phyloP scores from a whole-genome alignment of 2,797 vertebrate species.

The Bradypodion pumilum region DNA sequence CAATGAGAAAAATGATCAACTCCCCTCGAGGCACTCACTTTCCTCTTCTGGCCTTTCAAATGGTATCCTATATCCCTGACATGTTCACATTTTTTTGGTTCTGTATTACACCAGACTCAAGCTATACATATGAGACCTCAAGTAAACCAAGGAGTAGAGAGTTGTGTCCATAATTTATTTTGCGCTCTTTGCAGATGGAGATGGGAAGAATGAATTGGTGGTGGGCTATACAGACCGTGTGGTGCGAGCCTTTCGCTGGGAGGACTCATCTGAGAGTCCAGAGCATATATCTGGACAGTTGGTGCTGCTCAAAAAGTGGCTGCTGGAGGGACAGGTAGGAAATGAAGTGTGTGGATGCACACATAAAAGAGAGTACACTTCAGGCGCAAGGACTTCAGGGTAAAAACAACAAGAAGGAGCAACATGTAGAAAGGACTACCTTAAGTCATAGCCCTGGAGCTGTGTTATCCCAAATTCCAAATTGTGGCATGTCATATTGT shows the following conservation, averaged over 20 bases:
- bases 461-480: background rate
- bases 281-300: constrained; percentile 86
- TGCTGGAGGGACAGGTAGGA: constrained; percentile 94
- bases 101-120: background rate
- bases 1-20: background rate
- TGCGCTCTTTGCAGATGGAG: constrained; percentile 82
- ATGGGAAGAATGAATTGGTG: constrained; percentile 90
- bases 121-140: no score
- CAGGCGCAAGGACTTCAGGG: background rate
- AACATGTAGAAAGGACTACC: background rate
- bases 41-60: background rate
- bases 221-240: constrained; percentile 97
- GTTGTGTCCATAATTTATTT: background rate
- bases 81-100: background rate
- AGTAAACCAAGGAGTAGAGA: background rate
- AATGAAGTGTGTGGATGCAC: background rate
- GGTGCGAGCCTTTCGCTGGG: constrained; percentile 96
- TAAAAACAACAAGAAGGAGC: background rate
- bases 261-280: constrained; percentile 80
- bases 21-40: background rate
- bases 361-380: background rate
- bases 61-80: background rate
- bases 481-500: background rate
- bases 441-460: background rate
- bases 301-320: constrained; percentile 95